These are phyloP conservation scores for Eupleurogrammus muticus DNA, from an alignment of 2,797 vertebrate genomes.

Conservation along the genomic window DNA sequence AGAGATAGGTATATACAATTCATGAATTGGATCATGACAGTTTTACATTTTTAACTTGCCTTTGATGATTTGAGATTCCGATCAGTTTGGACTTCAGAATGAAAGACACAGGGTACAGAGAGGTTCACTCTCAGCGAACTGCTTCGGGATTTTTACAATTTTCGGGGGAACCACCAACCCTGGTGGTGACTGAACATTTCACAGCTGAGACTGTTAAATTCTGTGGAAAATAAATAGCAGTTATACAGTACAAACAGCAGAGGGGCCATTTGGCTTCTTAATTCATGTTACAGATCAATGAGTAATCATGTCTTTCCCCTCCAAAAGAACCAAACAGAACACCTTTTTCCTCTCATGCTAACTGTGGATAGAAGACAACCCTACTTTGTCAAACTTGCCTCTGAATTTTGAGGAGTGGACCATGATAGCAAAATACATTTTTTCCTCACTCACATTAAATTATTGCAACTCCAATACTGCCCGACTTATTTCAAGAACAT, in stretches of 20 bases:
- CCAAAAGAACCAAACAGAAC: background rate
- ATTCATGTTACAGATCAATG: constrained; percentile 55
- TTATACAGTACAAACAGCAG: constrained; percentile 71
- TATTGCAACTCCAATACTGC: constrained; percentile 74
- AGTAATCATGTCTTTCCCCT: constrained; percentile 37
- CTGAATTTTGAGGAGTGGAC: constrained; percentile 50
- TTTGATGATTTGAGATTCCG: constrained; percentile 65
- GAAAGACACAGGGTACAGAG: constrained; percentile 55
- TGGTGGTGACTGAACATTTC: constrained; percentile 57
- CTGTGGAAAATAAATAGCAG: constrained; percentile 69
- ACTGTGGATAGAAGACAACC: constrained; percentile 55
- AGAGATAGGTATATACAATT: constrained; percentile 84
- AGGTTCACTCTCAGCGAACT: constrained; percentile 42
- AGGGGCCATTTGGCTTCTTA: constrained; percentile 57
- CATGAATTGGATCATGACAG: constrained; percentile 71
- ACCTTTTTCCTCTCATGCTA: constrained; percentile 57
- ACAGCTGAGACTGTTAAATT: constrained; percentile 71
- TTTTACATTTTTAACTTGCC: constrained; percentile 72
- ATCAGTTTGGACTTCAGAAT: constrained; percentile 58
- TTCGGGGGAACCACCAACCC: constrained; percentile 43
- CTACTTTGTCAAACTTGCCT: constrained; percentile 51
- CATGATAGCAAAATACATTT: constrained; percentile 46
- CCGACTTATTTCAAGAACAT: constrained; percentile 67
- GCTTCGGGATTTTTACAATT: constrained; percentile 61
- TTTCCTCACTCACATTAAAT: constrained; percentile 45